Percentiles rank a stretch among this genome's conserved stretches.
Evolutionary conservation across 1,140 invertebrate species (phyloP).

Genomic region (Zaprionus nigranus): DNA sequence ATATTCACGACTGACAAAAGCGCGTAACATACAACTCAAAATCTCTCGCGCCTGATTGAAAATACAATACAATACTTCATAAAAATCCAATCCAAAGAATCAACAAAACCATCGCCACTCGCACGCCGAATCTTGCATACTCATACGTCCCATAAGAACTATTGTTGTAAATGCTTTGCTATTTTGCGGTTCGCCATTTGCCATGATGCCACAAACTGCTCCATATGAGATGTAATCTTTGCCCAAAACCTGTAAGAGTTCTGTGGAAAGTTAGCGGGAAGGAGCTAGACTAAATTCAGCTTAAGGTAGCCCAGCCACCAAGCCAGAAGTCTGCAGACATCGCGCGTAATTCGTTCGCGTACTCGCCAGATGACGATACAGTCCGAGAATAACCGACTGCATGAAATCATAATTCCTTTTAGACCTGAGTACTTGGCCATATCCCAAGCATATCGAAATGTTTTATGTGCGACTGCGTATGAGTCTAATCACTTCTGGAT

Average conservation of each 20-base stretch:
- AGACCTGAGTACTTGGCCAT: background rate
- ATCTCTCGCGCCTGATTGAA: slow-evolving; percentile 72
- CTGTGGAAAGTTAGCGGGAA: background rate
- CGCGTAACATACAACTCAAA: slow-evolving; percentile 60
- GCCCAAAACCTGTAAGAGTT: background rate
- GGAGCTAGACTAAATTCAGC: background rate
- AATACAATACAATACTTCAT: slow-evolving; percentile 62
- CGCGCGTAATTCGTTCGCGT: background rate
- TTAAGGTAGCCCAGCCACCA: background rate
- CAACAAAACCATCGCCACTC: slow-evolving; percentile 33
- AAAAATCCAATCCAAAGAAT: slow-evolving; percentile 52
- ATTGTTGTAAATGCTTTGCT: slow-evolving; percentile 4
- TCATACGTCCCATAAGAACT: background rate
- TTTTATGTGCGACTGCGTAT: background rate
- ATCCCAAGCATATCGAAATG: background rate
- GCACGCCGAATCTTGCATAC: slow-evolving; percentile 15
- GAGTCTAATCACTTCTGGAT: slow-evolving; percentile 2
- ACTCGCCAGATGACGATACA: slow-evolving; percentile 20
- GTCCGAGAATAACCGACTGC: slow-evolving; percentile 21
- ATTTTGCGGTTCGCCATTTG: slow-evolving; percentile 2
- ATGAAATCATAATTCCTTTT: slow-evolving; percentile 17
- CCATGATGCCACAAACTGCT: background rate
- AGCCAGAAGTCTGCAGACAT: background rate
- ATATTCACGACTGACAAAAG: slow-evolving; percentile 82
- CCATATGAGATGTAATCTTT: background rate